Evolutionary conservation across 2,797 vertebrate genomes (phyloP).

Genomic region (Sebastes flavidus): DNA sequence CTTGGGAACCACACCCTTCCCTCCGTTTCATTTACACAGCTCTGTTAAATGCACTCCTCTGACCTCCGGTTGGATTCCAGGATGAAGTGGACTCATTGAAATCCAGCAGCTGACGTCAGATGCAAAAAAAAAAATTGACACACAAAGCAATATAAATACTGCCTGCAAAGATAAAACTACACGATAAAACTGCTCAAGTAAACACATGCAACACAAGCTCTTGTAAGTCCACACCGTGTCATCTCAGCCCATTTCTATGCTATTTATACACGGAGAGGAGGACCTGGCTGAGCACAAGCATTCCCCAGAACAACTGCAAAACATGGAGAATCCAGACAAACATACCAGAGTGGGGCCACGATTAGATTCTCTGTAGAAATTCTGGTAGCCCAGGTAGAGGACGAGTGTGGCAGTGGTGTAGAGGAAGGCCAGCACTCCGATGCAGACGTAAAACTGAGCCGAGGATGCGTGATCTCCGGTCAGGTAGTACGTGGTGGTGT

Average conservation of each 20-base stretch:
- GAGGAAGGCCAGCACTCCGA: conserved; percentile 92
- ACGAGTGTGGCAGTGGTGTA: conserved; percentile 88
- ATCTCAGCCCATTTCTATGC: background rate
- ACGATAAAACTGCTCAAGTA: background rate
- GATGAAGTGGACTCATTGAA: background rate
- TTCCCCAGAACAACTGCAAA: background rate
- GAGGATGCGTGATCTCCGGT: conserved; percentile 88
- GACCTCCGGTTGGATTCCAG: conserved; percentile 33
- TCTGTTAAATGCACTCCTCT: conserved; percentile 42
- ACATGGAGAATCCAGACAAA: conserved; percentile 15
- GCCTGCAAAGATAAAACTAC: background rate
- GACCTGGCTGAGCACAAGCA: background rate
- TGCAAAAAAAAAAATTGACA: background rate
- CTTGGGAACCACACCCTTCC: conserved; percentile 29
- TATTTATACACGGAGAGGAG: background rate
- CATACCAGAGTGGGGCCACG: conserved; percentile 88
- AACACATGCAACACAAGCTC: background rate
- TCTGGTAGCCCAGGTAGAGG: conserved; percentile 90
- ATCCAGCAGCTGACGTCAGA: background rate
- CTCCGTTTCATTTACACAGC: conserved; percentile 63
- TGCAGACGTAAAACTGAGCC: conserved; percentile 89
- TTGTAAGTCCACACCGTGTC: background rate
- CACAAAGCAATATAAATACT: background rate
- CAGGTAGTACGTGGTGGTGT: conserved; percentile 57
- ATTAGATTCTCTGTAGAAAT: conserved; percentile 84